Conservation (phyloP, 2,888 invertebrate species). For the Fissipunctia ypsillon region DNA sequence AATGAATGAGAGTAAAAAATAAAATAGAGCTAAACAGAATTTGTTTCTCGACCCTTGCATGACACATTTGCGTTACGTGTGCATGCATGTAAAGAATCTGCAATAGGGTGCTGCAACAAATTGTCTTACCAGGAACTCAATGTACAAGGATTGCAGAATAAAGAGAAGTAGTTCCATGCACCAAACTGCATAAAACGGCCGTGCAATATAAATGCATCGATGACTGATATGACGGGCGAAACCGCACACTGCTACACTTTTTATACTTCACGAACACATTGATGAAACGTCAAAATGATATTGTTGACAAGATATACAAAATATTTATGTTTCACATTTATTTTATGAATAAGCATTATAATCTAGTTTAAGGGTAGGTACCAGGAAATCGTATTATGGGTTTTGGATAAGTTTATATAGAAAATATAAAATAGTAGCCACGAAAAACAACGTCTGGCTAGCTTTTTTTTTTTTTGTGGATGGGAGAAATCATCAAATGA, state of each 20-base stretch:
- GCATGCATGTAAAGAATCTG: slow-evolving; percentile 26
- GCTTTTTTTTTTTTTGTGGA: too few relatives aligned
- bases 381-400: too few relatives aligned
- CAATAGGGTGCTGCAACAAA: slow-evolving; percentile 62
- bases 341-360: neutral
- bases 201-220: slow-evolving; percentile 68
- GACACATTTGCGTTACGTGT: slow-evolving; percentile 1
- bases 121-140: slow-evolving; percentile 87
- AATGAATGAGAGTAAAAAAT: neutral
- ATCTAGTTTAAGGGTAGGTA: too few relatives aligned
- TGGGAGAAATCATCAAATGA: too few relatives aligned
- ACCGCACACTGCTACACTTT: slow-evolving; percentile 56
- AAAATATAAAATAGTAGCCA: too few relatives aligned
- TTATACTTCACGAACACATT: slow-evolving; percentile 36
- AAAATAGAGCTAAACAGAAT: neutral
- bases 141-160: slow-evolving; percentile 85
- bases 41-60: neutral
- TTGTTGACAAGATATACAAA: neutral
- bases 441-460: too few relatives aligned
- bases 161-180: slow-evolving; percentile 77
- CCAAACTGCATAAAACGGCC: slow-evolving; percentile 70
- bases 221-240: slow-evolving; percentile 61
- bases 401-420: too few relatives aligned
- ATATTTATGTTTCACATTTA: neutral
- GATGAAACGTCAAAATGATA: slow-evolving; percentile 21